These are phyloP conservation scores for Marcusenius ussheri DNA, from an alignment of 2,113 vertebrate species.

Conservation along the genomic window DNA sequence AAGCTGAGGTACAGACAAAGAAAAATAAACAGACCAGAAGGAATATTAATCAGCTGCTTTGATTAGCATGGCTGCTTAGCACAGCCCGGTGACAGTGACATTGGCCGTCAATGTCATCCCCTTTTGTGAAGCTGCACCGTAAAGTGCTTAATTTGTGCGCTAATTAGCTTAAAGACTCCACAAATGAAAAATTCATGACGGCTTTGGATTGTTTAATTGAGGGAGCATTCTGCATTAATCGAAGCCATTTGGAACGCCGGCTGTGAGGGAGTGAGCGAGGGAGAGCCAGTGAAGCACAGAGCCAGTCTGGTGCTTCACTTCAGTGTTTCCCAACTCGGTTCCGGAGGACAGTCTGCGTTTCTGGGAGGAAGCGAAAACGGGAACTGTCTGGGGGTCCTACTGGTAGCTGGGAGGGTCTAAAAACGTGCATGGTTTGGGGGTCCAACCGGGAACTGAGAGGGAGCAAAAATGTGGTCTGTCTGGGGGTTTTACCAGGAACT, in stretches of 20 bases:
- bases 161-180: conserved; percentile 83
- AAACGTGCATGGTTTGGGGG: not conserved
- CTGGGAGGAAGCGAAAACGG: not conserved
- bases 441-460: not conserved
- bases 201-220: conserved; percentile 79
- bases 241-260: conserved; percentile 69
- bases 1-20: conserved; percentile 38
- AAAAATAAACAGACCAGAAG: conserved; percentile 37
- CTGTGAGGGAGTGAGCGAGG: conserved; percentile 33
- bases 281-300: not conserved
- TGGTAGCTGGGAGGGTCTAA: not conserved
- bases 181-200: conserved; percentile 87
- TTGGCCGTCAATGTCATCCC: conserved; percentile 74
- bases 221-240: conserved; percentile 78
- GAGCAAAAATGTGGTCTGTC: not conserved
- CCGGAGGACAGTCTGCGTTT: not conserved
- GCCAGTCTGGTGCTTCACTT: not conserved
- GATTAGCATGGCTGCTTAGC: conserved; percentile 67
- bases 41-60: conserved; percentile 73
- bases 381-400: not conserved
- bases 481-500: not conserved
- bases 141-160: conserved; percentile 77
- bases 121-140: conserved; percentile 65
- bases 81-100: conserved; percentile 77
- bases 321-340: not conserved